Percentiles rank a stretch among this genome's conserved stretches.
Evolutionary conservation across 23 tunicate species (phyloP).

Genomic region (Clavelina lepadiformis): DNA sequence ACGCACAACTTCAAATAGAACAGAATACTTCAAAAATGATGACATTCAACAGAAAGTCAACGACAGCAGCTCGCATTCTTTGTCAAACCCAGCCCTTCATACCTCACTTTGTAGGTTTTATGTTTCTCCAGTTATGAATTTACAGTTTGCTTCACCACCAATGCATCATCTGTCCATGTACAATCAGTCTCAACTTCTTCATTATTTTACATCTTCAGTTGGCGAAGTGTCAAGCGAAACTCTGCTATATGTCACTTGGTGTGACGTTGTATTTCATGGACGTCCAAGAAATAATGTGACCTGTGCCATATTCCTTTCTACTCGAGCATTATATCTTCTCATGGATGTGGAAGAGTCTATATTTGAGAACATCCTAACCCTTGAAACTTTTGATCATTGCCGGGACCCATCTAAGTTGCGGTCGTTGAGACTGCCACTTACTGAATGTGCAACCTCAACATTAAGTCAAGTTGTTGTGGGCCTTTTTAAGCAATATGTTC

Average conservation of each 20-base stretch:
- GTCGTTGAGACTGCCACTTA: no score
- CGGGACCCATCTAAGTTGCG: no score
- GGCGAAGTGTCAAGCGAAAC: neutral
- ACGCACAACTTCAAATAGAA: no score
- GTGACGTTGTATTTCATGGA: slow-evolving; percentile 5
- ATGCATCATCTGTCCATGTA: slow-evolving; percentile 5
- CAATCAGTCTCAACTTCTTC: neutral
- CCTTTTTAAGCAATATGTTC: slow-evolving; percentile 1
- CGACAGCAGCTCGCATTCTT: no score
- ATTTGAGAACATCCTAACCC: no score
- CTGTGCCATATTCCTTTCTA: slow-evolving; percentile 13
- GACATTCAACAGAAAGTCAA: no score
- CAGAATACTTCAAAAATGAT: no score
- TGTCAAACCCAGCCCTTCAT: no score
- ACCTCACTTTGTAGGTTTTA: no score
- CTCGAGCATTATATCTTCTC: slow-evolving; percentile 2
- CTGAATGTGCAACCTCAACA: no score
- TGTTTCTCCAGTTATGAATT: slow-evolving; percentile 15
- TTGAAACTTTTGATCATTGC: no score
- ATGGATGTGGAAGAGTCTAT: no score
- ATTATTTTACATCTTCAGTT: neutral
- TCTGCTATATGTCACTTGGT: slow-evolving; percentile 12
- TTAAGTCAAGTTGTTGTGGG: slow-evolving; percentile 15
- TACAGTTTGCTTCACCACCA: neutral
- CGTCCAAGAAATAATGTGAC: neutral